Base-by-base conservation (phyloP, 37 sponge, comb jelly and placozoan species). In the Mnemiopsis leidyi region DNA sequence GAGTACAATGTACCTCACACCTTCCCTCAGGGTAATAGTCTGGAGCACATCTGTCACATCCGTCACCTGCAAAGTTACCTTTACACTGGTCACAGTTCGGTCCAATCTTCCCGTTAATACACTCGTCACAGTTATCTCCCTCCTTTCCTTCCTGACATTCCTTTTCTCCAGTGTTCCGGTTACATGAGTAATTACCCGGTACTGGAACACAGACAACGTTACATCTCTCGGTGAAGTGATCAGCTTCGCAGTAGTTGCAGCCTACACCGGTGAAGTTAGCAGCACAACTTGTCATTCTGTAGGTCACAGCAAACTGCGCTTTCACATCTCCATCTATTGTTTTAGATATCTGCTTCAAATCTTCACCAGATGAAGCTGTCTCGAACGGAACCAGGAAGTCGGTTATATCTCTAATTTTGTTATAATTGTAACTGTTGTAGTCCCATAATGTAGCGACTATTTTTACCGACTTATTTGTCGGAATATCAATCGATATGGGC, bases 81-180 rank as follows among this genome's bases (percentile, higher is more conserved):
- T 23, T 30, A 79, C 82, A 79, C 3, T 35, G 20, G 20, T 32
- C 29, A 79, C 82, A 79, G 36, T 79, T 30, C 82, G 7, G 5
- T 28, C 38, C 82, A 32, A 20, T 32, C 82, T 30, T 29, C 3
- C 38, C 38, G 20, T 20, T 30, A 33, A 13, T 23, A 35, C 82
- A 79, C 29, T 29, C 82, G 32, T 79, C 82, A 79, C 82, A 79
- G 82, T 79, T 79, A 7, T 79, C 38, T 36, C 82, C 82, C 29
- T 28, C 32, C 36, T 35, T 36, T 0, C 38, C 31, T 79, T 16
- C 38, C 3, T 1, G 7, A 31, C 82, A 79, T 0, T 23, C 32
- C 38, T 32, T 35, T 5, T 21, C 36, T 32, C 82, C 82, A 18
- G 61, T 48, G 7, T 5, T 25, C 29, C 24, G 29, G 21, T 25